These are phyloP conservation scores for Lordiphosa mommai DNA, from an alignment of 1,140 invertebrate genomes.

Conservation along the genomic window DNA sequence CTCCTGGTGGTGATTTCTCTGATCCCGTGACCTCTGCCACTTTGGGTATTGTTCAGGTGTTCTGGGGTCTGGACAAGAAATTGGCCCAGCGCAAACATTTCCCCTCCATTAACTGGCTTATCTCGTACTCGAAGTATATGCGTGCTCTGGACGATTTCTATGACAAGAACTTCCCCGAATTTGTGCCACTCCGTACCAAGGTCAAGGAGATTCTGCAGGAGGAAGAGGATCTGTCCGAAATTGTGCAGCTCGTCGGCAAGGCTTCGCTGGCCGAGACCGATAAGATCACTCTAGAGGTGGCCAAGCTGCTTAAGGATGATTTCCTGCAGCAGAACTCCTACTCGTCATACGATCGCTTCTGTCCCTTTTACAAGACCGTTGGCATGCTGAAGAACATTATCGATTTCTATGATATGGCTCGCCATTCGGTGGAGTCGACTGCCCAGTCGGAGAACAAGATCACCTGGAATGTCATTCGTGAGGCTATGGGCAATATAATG, in stretches of 20 bases:
- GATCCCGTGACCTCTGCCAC: constrained; percentile 99
- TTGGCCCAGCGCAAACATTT: constrained; percentile 99
- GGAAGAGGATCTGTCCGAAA: constrained; percentile 99
- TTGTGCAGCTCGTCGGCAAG: constrained; percentile 99
- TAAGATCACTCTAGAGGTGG: constrained; percentile 99
- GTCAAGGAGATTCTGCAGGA: constrained; percentile 99
- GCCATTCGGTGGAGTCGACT: constrained; percentile 98
- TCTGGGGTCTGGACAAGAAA: constrained; percentile 99
- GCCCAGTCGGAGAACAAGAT: constrained; percentile 99
- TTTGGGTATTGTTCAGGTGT: constrained; percentile 99
- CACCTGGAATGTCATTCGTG: constrained; percentile 98
- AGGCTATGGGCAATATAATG: constrained; percentile 96
- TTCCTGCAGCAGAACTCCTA: constrained; percentile 99
- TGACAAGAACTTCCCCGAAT: constrained; percentile 98
- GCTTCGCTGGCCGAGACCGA: constrained; percentile 99
- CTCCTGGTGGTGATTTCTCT: constrained; percentile 99
- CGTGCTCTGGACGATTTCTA: constrained; percentile 99
- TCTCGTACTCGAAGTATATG: constrained; percentile 99
- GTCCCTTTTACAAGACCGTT: constrained; percentile 99
- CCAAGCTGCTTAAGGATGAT: constrained; percentile 98
- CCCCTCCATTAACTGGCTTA: constrained; percentile 99
- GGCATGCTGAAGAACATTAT: constrained; percentile 99
- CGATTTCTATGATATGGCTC: constrained; percentile 97
- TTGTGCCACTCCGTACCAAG: constrained; percentile 94
- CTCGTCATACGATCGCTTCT: constrained; percentile 97